phyloP scores from a whole-genome alignment of 2,113 vertebrate species.

The Labeo rohita region DNA sequence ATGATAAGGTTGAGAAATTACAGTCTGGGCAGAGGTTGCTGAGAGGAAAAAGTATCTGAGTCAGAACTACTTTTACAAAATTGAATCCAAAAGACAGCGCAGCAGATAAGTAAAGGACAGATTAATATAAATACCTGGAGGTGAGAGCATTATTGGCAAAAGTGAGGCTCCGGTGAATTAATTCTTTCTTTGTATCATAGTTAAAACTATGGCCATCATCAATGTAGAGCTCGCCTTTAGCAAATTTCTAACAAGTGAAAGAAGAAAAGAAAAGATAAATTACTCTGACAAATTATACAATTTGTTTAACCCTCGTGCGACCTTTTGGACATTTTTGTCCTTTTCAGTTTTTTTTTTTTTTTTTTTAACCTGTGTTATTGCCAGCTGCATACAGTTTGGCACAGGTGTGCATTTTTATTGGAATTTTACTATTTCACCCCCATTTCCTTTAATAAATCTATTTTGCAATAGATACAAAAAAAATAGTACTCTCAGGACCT shows the following conservation, averaged over 20 bases:
- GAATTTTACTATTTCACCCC: too few species aligned
- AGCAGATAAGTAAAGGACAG: not conserved
- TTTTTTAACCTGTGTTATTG: too few species aligned
- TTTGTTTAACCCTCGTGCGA: too few species aligned
- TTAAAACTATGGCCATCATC: constrained; percentile 88
- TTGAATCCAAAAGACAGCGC: not conserved
- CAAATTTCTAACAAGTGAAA: constrained; percentile 75
- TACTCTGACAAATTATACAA: not conserved
- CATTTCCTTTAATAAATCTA: too few species aligned
- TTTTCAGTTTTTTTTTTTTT: too few species aligned
- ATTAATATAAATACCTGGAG: constrained; percentile 75
- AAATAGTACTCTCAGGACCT: too few species aligned
- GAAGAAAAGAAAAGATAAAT: not conserved
- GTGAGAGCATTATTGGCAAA: constrained; percentile 81
- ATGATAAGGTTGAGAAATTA: constrained; percentile 78
- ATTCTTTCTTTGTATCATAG: constrained; percentile 79
- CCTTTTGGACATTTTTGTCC: too few species aligned
- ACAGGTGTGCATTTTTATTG: too few species aligned
- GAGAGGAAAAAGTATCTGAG: not conserved
- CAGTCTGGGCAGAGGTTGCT: constrained; percentile 80
- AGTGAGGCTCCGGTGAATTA: constrained; percentile 79
- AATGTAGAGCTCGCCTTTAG: constrained; percentile 85
- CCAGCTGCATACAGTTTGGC: too few species aligned
- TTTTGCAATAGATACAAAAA: too few species aligned
- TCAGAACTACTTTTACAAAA: not conserved